Conservation (phyloP, 1,140 invertebrate genomes). For the Drosophila subpulchrella region DNA sequence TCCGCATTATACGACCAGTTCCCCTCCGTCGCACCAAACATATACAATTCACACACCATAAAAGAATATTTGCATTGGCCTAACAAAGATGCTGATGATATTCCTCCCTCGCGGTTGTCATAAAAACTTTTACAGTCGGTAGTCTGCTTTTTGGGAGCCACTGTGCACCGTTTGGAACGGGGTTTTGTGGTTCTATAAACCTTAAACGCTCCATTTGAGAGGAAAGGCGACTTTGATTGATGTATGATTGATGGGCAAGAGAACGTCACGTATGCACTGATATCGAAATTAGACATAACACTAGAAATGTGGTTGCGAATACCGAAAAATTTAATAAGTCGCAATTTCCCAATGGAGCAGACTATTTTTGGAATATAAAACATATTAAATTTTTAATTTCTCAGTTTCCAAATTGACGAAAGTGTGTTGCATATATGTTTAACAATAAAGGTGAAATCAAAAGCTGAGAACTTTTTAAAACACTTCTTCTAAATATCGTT, state of each 20-base stretch:
- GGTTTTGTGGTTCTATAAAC: constrained; percentile 8
- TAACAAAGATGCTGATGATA: constrained; percentile 7
- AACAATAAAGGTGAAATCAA: too few species aligned
- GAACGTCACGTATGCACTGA: constrained; percentile 35
- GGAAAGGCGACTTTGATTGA: constrained; percentile 38
- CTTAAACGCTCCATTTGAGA: constrained; percentile 10
- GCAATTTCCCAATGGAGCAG: constrained; percentile 7
- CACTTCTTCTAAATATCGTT: not conserved
- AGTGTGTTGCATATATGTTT: too few species aligned
- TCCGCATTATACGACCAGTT: constrained; percentile 24
- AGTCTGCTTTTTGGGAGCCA: constrained; percentile 9
- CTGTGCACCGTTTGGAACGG: not conserved
- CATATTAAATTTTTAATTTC: not conserved
- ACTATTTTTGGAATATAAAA: constrained; percentile 2
- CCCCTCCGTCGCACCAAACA: not conserved
- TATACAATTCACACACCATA: constrained; percentile 17
- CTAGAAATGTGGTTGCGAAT: not conserved
- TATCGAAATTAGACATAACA: constrained; percentile 1
- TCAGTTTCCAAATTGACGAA: too few species aligned
- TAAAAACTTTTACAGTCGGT: constrained; percentile 24
- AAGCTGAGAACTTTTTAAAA: not conserved
- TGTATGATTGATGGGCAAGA: constrained; percentile 28
- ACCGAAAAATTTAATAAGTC: not conserved
- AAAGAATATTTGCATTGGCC: constrained; percentile 18
- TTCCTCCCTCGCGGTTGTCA: not conserved